phyloP scores from a whole-genome alignment of 37 sponge, comb jelly and placozoan genomes.

The Halisarca cf. caerulea region DNA sequence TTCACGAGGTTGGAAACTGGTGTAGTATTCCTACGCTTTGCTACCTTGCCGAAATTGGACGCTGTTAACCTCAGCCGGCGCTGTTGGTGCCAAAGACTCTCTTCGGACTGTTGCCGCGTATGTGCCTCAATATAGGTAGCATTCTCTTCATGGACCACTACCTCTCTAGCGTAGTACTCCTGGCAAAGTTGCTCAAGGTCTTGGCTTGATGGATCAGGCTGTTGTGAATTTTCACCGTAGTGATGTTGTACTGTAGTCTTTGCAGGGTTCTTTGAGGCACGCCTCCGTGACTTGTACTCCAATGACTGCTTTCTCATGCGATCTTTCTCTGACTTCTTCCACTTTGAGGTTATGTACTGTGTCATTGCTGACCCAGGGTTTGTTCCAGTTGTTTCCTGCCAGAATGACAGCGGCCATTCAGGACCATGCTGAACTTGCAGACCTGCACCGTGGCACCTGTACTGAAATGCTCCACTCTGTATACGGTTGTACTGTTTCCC shows the following conservation, averaged over 20 bases:
- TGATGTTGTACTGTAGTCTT: not conserved
- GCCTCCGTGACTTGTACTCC: too few relatives aligned
- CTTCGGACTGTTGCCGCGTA: not conserved
- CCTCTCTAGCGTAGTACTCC: not conserved
- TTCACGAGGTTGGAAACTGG: slow-evolving; percentile 22
- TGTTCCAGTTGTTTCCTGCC: not conserved
- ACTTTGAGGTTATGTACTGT: not conserved
- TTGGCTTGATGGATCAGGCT: not conserved
- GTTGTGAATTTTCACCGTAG: slow-evolving; percentile 27
- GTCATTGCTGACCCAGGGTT: not conserved
- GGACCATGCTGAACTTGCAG: slow-evolving; percentile 28
- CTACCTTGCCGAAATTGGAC: slow-evolving; percentile 18
- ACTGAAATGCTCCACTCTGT: slow-evolving; percentile 29
- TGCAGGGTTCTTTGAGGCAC: not conserved
- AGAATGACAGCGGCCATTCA: not conserved
- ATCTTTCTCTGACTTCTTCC: not conserved
- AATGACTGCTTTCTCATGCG: not conserved
- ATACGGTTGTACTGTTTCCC: slow-evolving; percentile 32
- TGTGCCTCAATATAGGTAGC: not conserved
- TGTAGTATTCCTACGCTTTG: slow-evolving; percentile 33
- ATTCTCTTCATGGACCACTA: not conserved
- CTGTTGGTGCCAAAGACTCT: not conserved
- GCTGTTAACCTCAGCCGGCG: not conserved
- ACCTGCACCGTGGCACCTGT: slow-evolving; percentile 24
- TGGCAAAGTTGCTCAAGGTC: slow-evolving; percentile 12